Evolutionary conservation across 64 coral and sea anemone species (phyloP), one percentile per base, ranked within the genome.

Genomic region (Stichodactyla mertensii): DNA sequence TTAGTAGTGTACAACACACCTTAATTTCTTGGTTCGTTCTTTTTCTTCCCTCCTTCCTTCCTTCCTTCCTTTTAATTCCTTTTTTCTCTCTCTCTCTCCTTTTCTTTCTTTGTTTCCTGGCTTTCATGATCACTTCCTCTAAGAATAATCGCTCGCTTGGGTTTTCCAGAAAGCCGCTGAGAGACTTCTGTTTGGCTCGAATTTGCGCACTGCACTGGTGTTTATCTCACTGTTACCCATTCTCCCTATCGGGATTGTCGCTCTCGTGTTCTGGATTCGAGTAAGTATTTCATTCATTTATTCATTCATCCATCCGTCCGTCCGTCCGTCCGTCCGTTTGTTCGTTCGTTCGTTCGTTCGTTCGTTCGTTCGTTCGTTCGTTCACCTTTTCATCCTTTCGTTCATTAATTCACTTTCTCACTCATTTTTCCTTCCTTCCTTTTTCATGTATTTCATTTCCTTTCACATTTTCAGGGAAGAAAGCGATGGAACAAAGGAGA

Each of bases 221-320:
- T n/a, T 92, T 19, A n/a, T 64, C 4, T 92, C 90, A 51, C 28
- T 92, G 24, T 7, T 92, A 7, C 79, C 90, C 20, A 86, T 92
- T 14, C 86, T 92, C 57, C 90, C 90, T 5, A 55, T 92, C 52
- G 90, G 90, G 28, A 55, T 92, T 18, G 54, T 92, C 10, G 80
- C 84, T 10, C 64, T 92, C 10, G 74, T 92, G 15, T 92, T 92
- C 55, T 92, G 90, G 90, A 87, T 92, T 11, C 26, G 86, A 58
- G 90, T 92, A 83, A 69, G 90, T 61, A 54, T 4, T 0, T 23
- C 20, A 24, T 5, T 66, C 18, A 66, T n/a, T 16, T 0, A 16
- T n/a, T 20, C 62, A 66, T n/a, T 9, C n/a, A n/a, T n/a, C n/a
- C n/a, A n/a, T n/a, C n/a, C n/a, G n/a, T n/a, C n/a, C n/a, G n/a